Evolutionary conservation across 2,797 vertebrate genomes (phyloP).

Genomic region (Eulemur coronatus): DNA sequence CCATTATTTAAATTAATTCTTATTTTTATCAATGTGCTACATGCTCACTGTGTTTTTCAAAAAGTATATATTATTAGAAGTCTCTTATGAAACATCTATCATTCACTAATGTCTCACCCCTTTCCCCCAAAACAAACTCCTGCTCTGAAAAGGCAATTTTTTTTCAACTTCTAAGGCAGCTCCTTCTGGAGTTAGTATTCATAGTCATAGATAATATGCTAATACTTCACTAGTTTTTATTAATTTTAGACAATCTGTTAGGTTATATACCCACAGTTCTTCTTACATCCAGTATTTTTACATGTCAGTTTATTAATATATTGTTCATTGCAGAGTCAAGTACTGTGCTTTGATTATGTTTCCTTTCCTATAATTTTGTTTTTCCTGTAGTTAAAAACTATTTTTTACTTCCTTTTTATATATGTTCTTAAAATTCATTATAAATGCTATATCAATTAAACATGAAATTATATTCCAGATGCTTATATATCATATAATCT

Average conservation of each 20-base stretch:
- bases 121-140: not conserved
- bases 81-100: not conserved
- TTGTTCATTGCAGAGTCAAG: not conserved
- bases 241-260: not conserved
- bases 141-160: not conserved
- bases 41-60: not conserved
- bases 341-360: not conserved
- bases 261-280: not conserved
- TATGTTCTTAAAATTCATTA: not conserved
- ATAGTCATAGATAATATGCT: not conserved
- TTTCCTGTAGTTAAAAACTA: not conserved
- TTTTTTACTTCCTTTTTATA: not conserved
- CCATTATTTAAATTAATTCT: not conserved
- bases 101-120: not conserved
- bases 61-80: not conserved
- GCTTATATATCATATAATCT: not conserved
- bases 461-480: not conserved
- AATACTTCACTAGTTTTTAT: not conserved
- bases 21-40: not conserved
- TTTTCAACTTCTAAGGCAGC: not conserved
- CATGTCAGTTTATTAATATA: not conserved
- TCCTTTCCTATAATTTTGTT: not conserved
- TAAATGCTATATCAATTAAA: not conserved
- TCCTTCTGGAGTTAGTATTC: not conserved
- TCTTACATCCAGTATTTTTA: not conserved